Conservation (phyloP, 2,888 invertebrate species). For the Stenurella melanura region DNA sequence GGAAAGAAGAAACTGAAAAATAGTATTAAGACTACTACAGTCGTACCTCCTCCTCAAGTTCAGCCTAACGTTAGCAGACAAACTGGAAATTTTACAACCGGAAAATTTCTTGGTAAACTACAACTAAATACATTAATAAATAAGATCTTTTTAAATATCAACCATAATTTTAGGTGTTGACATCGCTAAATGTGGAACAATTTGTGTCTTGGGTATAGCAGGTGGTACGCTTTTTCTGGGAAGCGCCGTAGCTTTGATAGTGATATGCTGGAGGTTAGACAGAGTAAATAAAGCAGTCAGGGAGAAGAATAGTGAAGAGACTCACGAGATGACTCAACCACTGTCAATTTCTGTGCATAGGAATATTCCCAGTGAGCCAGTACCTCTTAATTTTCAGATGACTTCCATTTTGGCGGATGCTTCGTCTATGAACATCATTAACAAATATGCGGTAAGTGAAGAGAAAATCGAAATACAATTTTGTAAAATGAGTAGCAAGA, state of each 20-base stretch:
- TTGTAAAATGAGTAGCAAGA: too few relatives aligned
- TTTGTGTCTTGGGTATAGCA: slow-evolving; percentile 73
- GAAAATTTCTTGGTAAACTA: slow-evolving; percentile 51
- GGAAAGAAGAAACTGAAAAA: slow-evolving; percentile 43
- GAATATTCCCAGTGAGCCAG: slow-evolving; percentile 63
- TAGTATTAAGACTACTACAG: slow-evolving; percentile 15
- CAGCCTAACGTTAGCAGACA: slow-evolving; percentile 59
- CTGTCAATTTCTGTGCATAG: slow-evolving; percentile 68
- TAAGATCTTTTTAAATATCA: not conserved
- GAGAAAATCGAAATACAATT: too few relatives aligned
- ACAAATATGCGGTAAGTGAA: slow-evolving; percentile 64
- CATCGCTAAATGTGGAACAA: slow-evolving; percentile 71
- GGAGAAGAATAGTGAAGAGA: slow-evolving; percentile 66
- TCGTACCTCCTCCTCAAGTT: slow-evolving; percentile 32
- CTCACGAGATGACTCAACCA: slow-evolving; percentile 66
- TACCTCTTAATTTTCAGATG: slow-evolving; percentile 70
- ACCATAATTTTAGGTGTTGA: slow-evolving; percentile 50
- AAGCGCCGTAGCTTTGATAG: slow-evolving; percentile 63
- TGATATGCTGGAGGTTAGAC: slow-evolving; percentile 67
- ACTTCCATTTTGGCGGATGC: slow-evolving; percentile 62
- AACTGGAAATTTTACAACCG: slow-evolving; percentile 51
- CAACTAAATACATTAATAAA: not conserved
- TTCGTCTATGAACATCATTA: slow-evolving; percentile 59
- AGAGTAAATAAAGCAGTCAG: slow-evolving; percentile 66
- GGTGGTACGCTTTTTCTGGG: slow-evolving; percentile 71